Evolutionary conservation across 1,140 invertebrate species (phyloP).

Genomic region (Aphaenogaster rudis): DNA sequence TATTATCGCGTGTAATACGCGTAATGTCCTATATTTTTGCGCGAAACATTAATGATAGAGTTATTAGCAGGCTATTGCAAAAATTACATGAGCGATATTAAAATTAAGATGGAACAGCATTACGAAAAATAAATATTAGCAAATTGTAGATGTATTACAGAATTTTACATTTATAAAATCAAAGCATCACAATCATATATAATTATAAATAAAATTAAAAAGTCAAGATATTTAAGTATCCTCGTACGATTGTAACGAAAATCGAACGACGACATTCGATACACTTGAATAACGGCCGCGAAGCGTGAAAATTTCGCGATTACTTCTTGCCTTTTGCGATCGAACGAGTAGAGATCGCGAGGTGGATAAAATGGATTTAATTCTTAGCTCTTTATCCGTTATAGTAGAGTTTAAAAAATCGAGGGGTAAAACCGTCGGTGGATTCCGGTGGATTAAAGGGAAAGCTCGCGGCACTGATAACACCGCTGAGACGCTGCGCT

Average conservation of each 20-base stretch:
- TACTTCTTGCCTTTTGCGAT: slow-evolving; percentile 8
- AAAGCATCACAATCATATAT: neutral
- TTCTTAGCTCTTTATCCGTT: slow-evolving; percentile 8
- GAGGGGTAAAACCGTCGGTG: neutral
- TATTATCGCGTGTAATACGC: slow-evolving; percentile 30
- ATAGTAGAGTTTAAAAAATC: slow-evolving; percentile 30
- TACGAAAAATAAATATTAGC: neutral
- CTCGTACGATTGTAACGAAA: neutral
- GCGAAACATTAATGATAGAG: neutral
- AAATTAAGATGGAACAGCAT: neutral
- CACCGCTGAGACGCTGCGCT: neutral
- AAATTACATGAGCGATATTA: neutral
- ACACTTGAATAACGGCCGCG: neutral
- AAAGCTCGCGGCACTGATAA: slow-evolving; percentile 37
- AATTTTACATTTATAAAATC: neutral
- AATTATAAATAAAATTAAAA: neutral
- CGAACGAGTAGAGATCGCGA: slow-evolving; percentile 11
- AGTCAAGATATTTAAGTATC: too few species aligned
- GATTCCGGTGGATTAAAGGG: slow-evolving; percentile 33
- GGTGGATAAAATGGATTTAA: slow-evolving; percentile 33
- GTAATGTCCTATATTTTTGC: slow-evolving; percentile 20
- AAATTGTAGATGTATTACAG: neutral
- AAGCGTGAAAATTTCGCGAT: neutral
- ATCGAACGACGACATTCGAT: neutral
- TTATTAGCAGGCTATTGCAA: neutral